Evolutionary conservation across 1,140 invertebrate species (phyloP).

Genomic region (Phymorhynchus buccinoides): DNA sequence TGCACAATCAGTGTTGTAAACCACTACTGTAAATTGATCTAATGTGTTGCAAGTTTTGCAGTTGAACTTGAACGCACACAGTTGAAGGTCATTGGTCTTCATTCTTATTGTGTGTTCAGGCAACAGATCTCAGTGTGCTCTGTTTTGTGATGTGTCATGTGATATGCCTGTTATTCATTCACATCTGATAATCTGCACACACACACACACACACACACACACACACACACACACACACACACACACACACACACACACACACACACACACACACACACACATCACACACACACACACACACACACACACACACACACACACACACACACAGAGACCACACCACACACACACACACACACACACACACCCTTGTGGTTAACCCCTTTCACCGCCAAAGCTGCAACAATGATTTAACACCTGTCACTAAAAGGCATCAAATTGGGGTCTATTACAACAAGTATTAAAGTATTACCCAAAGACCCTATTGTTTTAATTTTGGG

Average conservation of each 20-base stretch:
- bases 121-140: neutral
- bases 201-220: neutral
- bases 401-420: neutral
- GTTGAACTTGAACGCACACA: neutral
- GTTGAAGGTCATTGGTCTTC: neutral
- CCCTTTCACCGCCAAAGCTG: too few relatives aligned
- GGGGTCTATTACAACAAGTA: neutral
- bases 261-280: conserved; percentile 3
- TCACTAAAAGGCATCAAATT: neutral
- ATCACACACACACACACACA: conserved; percentile 26
- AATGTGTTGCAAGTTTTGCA: too few relatives aligned
- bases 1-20: too few relatives aligned
- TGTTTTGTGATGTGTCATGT: neutral
- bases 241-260: neutral
- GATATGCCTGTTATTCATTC: neutral
- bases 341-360: too few relatives aligned
- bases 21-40: too few relatives aligned
- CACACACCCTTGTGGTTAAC: too few relatives aligned
- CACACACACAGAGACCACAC: neutral
- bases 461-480: neutral
- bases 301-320: conserved; percentile 24
- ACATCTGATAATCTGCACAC: neutral
- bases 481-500: neutral
- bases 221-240: neutral
- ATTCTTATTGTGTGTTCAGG: neutral